Evolutionary conservation across 2,113 vertebrate genomes (phyloP), one percentile per base, ranked within the genome.

Genomic region (Bufo bufo): DNA sequence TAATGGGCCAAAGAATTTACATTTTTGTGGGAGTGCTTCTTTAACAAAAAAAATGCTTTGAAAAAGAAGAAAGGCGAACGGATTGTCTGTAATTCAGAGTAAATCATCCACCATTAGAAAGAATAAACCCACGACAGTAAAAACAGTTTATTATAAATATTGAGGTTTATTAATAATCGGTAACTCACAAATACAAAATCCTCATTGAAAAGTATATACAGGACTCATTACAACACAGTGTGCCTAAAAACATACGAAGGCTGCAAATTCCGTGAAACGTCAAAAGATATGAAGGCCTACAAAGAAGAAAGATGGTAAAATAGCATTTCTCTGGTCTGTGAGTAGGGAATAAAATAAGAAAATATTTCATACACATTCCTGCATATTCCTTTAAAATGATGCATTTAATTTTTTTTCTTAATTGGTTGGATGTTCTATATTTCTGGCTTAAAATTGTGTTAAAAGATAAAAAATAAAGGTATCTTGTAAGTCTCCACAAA

Each of bases 141-240:
- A 75, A 65, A 65, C 20, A 3, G 4, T 83, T 83, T 83, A 69
- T 83, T 83, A 83, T 43, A 83, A 69, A 66, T 83, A 65, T 82
- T 82, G 12, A 1, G 66, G 9, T 59, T 65, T n/a, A 66, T 65
- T n/a, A 47, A n/a, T 45, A 47, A n/a, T 45, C 14, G 11, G 16
- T 52, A 4, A 12, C 50, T 33, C 33, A 84, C n/a, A 72, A 72
- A 72, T 54, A 47, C 16, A 61, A 72, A 20, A 85, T 59, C n/a
- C 3, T 8, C 19, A 74, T 23, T 56, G 6, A 20, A 20, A 33
- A 74, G 16, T 85, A 74, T 85, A 47, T 72, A 74, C 66, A 85
- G 13, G 69, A 23, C 2, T 16, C 20, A 49, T 63, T 20, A 83
- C 63, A 50, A 20, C 69, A 83, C 49, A 65, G 47, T 23, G 7